Evolutionary conservation across 2,113 vertebrate genomes (phyloP).

Genomic region (Axis porcinus): DNA sequence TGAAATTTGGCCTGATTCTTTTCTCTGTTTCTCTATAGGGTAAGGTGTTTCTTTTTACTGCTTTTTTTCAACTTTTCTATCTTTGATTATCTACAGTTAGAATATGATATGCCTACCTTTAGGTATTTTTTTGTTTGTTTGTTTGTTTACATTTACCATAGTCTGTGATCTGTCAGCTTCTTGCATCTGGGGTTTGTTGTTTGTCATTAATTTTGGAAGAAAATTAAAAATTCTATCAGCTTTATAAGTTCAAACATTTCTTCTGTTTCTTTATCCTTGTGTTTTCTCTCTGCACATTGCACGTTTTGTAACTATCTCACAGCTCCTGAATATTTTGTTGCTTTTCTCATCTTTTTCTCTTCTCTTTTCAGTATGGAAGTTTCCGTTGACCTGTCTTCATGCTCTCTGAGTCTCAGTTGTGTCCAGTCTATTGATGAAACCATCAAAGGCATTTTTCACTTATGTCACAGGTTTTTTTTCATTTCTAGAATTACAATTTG

Average conservation of each 20-base stretch:
- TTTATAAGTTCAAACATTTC: neutral
- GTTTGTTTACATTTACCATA: neutral
- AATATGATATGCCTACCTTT: neutral
- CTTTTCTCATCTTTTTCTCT: neutral
- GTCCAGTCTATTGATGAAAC: neutral
- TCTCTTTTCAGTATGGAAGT: neutral
- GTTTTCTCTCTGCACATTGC: neutral
- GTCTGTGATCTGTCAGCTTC: neutral
- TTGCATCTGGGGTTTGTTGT: neutral
- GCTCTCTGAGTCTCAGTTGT: neutral
- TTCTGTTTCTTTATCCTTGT: neutral
- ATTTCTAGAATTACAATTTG: neutral
- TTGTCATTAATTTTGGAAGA: neutral
- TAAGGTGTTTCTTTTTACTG: neutral
- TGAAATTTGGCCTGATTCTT: neutral
- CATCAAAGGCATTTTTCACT: neutral
- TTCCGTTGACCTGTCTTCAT: neutral
- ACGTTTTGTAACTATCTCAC: neutral
- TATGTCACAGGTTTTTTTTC: neutral
- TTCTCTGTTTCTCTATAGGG: neutral
- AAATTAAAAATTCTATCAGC: neutral
- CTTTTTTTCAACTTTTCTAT: neutral
- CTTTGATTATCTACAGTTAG: neutral
- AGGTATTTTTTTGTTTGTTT: accelerated
- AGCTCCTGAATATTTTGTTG: neutral